Percentiles rank a stretch among this genome's conserved stretches.
phyloP scores from a whole-genome alignment of 2,113 vertebrate species.

The Balaenoptera acutorostrata region DNA sequence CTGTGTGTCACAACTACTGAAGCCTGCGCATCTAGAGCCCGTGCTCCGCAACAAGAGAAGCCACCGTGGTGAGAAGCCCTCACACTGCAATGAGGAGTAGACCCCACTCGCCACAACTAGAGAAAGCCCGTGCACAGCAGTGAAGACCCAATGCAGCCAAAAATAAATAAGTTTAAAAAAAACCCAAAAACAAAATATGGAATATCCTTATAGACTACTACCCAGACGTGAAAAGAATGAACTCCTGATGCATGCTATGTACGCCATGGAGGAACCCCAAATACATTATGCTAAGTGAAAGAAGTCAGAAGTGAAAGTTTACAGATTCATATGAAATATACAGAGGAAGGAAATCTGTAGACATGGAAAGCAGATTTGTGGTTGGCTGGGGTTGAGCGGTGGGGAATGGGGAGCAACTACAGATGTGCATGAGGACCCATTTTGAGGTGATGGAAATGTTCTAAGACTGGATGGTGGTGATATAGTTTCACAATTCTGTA shows the following conservation, averaged over 20 bases:
- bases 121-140: too few species aligned
- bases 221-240: not conserved
- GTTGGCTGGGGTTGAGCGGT: not conserved
- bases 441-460: not conserved
- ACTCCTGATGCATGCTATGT: accelerated
- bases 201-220: not conserved
- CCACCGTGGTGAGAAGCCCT: too few species aligned
- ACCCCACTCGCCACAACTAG: too few species aligned
- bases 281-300: not conserved
- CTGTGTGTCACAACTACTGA: too few species aligned
- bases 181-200: too few species aligned
- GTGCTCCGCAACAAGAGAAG: too few species aligned
- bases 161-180: too few species aligned
- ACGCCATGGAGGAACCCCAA: not conserved
- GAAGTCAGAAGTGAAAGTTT: not conserved
- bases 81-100: too few species aligned
- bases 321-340: not conserved
- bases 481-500: not conserved
- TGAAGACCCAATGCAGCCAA: too few species aligned
- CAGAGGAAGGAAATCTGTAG: not conserved
- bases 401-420: too few species aligned
- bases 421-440: accelerated
- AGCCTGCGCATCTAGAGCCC: accelerated
- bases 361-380: not conserved
- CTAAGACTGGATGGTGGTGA: not conserved